Base-by-base conservation (phyloP, 2,888 invertebrate genomes). In the Cryptus viduatorius region DNA sequence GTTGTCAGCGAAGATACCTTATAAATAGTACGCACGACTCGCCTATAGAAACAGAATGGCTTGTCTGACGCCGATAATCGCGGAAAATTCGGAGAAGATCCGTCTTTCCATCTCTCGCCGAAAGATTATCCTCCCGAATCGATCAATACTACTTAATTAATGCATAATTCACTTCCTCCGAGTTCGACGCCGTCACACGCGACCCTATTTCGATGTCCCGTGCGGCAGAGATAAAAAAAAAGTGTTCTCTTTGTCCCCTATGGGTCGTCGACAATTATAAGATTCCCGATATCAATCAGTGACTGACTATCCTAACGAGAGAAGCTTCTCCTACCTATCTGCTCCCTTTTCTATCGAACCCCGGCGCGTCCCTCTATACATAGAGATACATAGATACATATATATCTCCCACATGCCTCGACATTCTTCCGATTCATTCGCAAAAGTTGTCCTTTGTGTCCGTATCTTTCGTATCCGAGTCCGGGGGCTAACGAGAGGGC, bases 231-330 rank as follows among this genome's bases (percentile, higher is more conserved):
- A 56, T 50, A 19, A 67, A 72, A 72, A 50, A 50, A 4, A 50
- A 53, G 19, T 4, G 7, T 19, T 56, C 56, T 56, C 3, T 80
- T 50, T 29, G 68, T 53, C 37, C 50, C 50, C 46, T 50, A 50
- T n/a, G 53, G 73, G 37, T 69, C 73, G 61, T 46, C 61, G 84
- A 72, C 53, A 68, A 81, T 82, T 68, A 44, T 44, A 72, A 61
- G 46, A 81, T 59, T 77, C 67, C 37, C 71, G 59, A 53, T 64
- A 73, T 73, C 50, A 59, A 78, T 78, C 72, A 59, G n/a, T 31
- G 46, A 78, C 29, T 42, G 48, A 78, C 29, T 42, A 42, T 50
- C 79, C 48, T 61, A 65, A 79, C 69, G 69, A 71, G 16, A 42
- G 37, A 56, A 75, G 64, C n/a, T 59, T 42, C 29, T n/a, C 19